Percentiles rank a stretch among this genome's conserved stretches.
Conservation (phyloP, 2,113 vertebrate genomes). For the Catharus bicknelli region DNA sequence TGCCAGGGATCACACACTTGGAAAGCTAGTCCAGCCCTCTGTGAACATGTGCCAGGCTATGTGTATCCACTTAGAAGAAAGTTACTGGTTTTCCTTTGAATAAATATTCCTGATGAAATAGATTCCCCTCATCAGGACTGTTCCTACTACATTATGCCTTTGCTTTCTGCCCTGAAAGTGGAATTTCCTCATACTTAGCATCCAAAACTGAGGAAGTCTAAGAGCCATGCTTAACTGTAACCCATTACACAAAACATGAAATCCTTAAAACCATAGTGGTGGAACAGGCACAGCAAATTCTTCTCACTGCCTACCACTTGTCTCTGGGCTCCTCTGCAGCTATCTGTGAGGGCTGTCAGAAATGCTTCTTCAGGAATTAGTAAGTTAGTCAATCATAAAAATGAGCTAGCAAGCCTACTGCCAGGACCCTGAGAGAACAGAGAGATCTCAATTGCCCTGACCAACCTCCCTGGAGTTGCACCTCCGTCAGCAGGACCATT, state of each 20-base stretch:
- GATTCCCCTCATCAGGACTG: not conserved
- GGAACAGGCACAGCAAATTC: not conserved
- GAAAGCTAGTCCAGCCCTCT: not conserved
- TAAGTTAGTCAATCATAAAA: not conserved
- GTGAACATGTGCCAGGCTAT: rapidly evolving
- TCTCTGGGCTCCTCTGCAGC: not conserved
- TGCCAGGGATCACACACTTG: not conserved
- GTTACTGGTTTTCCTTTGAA: not conserved
- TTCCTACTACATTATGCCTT: rapidly evolving
- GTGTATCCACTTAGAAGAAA: not conserved
- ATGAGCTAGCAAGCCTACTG: not conserved
- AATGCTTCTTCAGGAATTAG: not conserved
- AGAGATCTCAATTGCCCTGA: not conserved
- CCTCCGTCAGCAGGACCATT: not conserved
- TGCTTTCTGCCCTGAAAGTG: not conserved
- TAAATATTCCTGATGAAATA: not conserved
- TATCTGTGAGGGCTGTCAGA: not conserved
- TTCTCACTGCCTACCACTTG: not conserved
- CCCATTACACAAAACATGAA: not conserved
- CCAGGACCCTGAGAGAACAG: not conserved
- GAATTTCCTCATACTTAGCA: not conserved
- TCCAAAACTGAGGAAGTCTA: not conserved
- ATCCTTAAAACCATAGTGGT: rapidly evolving
- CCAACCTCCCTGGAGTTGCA: not conserved
- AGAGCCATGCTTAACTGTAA: not conserved